Percentiles rank a stretch among this genome's conserved stretches.
phyloP scores from a whole-genome alignment of 2,113 vertebrate species.

The Zosterops pallidus region DNA sequence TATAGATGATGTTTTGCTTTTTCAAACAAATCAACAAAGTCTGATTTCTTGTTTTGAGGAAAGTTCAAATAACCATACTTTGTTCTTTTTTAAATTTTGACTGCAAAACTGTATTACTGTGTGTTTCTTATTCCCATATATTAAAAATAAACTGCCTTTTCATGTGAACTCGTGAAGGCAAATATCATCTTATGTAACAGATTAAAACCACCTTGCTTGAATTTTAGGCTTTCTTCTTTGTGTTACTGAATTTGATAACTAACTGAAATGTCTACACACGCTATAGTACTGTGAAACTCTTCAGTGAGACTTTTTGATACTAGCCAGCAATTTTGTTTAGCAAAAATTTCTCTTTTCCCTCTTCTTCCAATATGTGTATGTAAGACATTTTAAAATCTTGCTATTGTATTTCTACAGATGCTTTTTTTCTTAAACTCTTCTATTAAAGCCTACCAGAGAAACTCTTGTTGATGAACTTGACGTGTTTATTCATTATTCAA shows the following conservation, averaged over 20 bases:
- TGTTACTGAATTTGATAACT: neutral
- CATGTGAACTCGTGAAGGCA: neutral
- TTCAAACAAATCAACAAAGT: neutral
- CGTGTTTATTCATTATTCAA: neutral
- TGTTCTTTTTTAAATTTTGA: neutral
- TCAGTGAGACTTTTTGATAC: neutral
- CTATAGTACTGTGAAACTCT: neutral
- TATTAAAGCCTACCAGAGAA: conserved; percentile 26
- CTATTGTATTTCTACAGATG: neutral
- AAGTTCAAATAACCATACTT: neutral
- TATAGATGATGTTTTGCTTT: neutral
- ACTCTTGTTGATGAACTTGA: neutral
- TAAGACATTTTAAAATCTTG: neutral
- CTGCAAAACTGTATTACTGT: neutral
- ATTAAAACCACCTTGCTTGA: neutral
- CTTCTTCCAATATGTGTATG: neutral
- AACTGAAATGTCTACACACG: neutral
- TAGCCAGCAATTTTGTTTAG: neutral
- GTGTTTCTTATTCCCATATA: neutral
- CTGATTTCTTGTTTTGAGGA: neutral
- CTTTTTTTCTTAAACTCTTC: neutral
- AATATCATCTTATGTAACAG: neutral
- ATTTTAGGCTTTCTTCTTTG: neutral
- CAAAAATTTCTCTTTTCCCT: neutral
- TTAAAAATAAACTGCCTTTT: neutral